A percentile compares a stretch with the other conserved stretches of the same genome.
Evolutionary conservation across 53 echinoderm and acorn worm species (phyloP).

Genomic region (Mesocentrotus franciscanus): DNA sequence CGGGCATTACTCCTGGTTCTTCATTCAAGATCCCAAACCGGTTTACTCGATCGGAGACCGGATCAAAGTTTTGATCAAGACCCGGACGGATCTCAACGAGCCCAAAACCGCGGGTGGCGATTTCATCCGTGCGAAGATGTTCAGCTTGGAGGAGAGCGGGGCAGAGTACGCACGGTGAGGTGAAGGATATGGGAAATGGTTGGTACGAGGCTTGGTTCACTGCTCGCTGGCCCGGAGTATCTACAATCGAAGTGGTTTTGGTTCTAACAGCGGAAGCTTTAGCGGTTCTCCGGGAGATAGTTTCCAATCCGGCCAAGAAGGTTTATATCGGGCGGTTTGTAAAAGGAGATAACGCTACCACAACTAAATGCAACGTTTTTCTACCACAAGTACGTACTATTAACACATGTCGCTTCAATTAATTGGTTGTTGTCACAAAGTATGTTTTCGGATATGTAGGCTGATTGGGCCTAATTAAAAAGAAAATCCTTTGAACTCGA

Average conservation of each 20-base stretch:
- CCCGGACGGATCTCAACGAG: conserved; percentile 12
- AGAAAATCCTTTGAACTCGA: too few relatives aligned
- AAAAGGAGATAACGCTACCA: background rate
- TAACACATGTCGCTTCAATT: too few relatives aligned
- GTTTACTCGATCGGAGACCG: conserved; percentile 17
- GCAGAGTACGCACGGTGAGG: conserved; percentile 30
- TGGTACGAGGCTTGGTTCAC: conserved; percentile 56
- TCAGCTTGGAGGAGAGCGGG: conserved; percentile 6
- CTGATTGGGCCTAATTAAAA: too few relatives aligned
- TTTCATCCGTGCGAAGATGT: conserved; percentile 34
- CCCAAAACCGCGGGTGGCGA: conserved; percentile 52
- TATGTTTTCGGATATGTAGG: too few relatives aligned
- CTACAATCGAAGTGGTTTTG: background rate
- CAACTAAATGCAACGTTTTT: conserved; percentile 14
- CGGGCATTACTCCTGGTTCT: conserved; percentile 25
- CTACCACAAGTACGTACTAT: conserved; percentile 25
- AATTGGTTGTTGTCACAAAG: too few relatives aligned
- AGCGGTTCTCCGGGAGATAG: background rate
- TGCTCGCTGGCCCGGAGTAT: conserved; percentile 25
- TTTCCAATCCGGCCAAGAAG: conserved; percentile 35
- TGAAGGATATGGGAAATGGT: conserved; percentile 29
- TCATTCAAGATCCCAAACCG: conserved; percentile 20
- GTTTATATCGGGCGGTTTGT: conserved; percentile 43
- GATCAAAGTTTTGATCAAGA: conserved; percentile 27
- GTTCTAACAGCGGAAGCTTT: conserved; percentile 41